These are phyloP conservation scores for Buceros bicornis DNA, from an alignment of 2,797 vertebrate genomes.

Conservation along the genomic window DNA sequence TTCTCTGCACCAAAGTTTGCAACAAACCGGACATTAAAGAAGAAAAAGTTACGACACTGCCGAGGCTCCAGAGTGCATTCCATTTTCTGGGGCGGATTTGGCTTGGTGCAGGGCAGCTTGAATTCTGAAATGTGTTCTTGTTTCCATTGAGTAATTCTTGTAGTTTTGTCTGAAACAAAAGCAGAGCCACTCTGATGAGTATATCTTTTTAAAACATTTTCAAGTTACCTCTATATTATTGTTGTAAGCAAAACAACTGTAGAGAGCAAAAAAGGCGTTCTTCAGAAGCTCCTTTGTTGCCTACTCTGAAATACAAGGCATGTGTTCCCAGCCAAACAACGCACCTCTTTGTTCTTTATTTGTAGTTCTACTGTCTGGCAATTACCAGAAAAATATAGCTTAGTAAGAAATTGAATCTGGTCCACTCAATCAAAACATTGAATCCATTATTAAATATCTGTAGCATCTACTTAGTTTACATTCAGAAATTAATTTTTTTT, in stretches of 20 bases:
- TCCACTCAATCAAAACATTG: background rate
- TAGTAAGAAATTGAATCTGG: slow-evolving; percentile 16
- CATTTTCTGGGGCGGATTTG: slow-evolving; percentile 83
- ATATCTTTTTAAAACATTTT: background rate
- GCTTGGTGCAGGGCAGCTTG: slow-evolving; percentile 96
- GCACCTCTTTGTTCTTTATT: slow-evolving; percentile 51
- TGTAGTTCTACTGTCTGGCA: slow-evolving; percentile 44
- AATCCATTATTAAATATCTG: background rate
- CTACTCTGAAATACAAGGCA: slow-evolving; percentile 55
- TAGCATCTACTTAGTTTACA: background rate
- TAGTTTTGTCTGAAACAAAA: slow-evolving; percentile 92
- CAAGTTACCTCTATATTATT: background rate
- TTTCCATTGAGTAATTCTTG: slow-evolving; percentile 99
- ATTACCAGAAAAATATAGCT: slow-evolving; percentile 54
- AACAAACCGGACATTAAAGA: slow-evolving; percentile 53
- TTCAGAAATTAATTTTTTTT: background rate
- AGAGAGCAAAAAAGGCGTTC: slow-evolving; percentile 26
- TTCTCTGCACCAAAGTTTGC: slow-evolving; percentile 51
- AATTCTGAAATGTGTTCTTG: slow-evolving; percentile 97
- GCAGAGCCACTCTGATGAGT: slow-evolving; percentile 38
- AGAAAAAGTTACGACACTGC: slow-evolving; percentile 73
- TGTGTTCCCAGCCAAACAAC: slow-evolving; percentile 35
- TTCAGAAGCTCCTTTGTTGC: slow-evolving; percentile 43
- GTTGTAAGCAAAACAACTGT: background rate
- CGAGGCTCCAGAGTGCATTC: slow-evolving; percentile 79